These are phyloP conservation scores for Isurus oxyrinchus DNA, from an alignment of 2,113 vertebrate species.

Conservation along the genomic window DNA sequence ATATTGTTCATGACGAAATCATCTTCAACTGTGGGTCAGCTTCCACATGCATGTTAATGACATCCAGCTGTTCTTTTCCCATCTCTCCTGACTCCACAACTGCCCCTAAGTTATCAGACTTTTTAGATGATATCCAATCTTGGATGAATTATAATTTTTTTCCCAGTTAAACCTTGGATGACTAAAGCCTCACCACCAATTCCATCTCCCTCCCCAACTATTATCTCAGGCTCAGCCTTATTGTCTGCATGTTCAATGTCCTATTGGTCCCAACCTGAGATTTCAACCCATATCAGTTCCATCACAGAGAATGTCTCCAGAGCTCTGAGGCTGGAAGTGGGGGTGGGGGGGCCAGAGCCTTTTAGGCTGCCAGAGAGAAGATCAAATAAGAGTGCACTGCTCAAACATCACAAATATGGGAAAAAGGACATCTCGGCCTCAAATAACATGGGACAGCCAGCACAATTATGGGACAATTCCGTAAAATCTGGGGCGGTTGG, in stretches of 20 bases:
- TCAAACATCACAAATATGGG: no score
- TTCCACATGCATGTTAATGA: background rate
- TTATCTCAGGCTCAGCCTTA: background rate
- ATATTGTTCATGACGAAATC: background rate
- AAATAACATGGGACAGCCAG: no score
- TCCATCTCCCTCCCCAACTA: background rate
- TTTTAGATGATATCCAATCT: background rate
- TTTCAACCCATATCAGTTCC: no score
- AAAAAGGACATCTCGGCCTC: no score
- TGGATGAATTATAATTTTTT: background rate
- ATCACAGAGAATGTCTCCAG: no score
- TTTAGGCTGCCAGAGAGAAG: no score
- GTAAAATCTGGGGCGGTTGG: no score
- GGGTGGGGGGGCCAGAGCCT: no score
- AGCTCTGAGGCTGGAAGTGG: no score
- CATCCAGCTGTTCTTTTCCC: background rate
- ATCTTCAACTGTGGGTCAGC: background rate
- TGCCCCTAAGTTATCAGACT: background rate
- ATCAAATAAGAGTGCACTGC: no score
- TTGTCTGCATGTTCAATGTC: background rate
- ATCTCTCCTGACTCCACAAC: background rate
- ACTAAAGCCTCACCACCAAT: background rate
- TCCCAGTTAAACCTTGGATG: background rate
- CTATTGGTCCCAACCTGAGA: background rate
- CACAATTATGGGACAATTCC: no score